A percentile compares a stretch with the other conserved stretches of the same genome.
Conservation (phyloP, 1,140 invertebrate genomes). For the Lithobius niger region DNA sequence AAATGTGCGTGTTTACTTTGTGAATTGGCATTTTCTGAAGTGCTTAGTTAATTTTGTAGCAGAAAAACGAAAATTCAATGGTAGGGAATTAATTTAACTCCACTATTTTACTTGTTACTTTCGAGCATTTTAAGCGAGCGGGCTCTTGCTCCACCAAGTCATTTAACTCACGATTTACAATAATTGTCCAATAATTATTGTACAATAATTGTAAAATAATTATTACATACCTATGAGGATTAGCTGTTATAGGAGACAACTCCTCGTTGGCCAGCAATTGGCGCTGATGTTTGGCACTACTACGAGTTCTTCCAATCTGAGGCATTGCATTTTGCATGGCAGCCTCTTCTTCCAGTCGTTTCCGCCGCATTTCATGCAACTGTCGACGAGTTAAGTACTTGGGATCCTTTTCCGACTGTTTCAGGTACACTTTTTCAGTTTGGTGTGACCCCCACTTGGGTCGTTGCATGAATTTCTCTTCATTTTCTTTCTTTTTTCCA, state of each 20-base stretch:
- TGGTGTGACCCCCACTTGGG: slow-evolving; percentile 1
- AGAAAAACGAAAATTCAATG: no score
- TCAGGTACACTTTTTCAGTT: slow-evolving; percentile 8
- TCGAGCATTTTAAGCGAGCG: no score
- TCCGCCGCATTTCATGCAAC: neutral
- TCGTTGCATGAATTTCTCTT: neutral
- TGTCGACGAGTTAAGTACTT: neutral
- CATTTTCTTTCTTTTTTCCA: neutral
- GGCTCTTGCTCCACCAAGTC: no score
- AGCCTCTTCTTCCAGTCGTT: slow-evolving; percentile 1
- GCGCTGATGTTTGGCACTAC: slow-evolving; percentile 1
- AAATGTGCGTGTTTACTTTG: no score
- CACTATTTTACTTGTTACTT: no score
- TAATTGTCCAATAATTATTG: no score
- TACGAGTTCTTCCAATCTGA: slow-evolving; percentile 1
- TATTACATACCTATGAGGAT: no score
- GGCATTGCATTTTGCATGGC: neutral
- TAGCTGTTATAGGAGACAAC: neutral
- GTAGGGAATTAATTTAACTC: no score
- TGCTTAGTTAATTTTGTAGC: no score
- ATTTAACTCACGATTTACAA: no score
- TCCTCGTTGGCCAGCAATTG: neutral
- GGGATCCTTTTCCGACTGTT: slow-evolving; percentile 10
- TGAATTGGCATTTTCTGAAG: no score
- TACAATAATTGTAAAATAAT: no score